Evolutionary conservation across 2,113 vertebrate species (phyloP).

Genomic region (pig (Sus scrofa)): T2T-Sscrofa CM000822.6:29530001-29530500

Average conservation of each 20-base stretch:
- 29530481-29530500: neutral
- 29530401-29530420: neutral
- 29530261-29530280: neutral
- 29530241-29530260: neutral
- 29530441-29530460: neutral
- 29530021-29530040: too few relatives aligned
- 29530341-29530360: neutral
- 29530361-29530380: neutral
- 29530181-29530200: neutral
- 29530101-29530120: too few relatives aligned
- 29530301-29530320: neutral
- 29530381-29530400: neutral
- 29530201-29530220: neutral
- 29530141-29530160: neutral
- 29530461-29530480: neutral
- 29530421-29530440: neutral
- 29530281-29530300: neutral
- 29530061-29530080: too few relatives aligned
- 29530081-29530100: too few relatives aligned
- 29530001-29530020: too few relatives aligned
- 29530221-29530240: neutral
- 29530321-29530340: neutral
- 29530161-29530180: neutral
- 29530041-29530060: too few relatives aligned
- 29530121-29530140: too few relatives aligned